Evolutionary conservation across 2,888 invertebrate genomes (phyloP).

Genomic region (Bombylius major): DNA sequence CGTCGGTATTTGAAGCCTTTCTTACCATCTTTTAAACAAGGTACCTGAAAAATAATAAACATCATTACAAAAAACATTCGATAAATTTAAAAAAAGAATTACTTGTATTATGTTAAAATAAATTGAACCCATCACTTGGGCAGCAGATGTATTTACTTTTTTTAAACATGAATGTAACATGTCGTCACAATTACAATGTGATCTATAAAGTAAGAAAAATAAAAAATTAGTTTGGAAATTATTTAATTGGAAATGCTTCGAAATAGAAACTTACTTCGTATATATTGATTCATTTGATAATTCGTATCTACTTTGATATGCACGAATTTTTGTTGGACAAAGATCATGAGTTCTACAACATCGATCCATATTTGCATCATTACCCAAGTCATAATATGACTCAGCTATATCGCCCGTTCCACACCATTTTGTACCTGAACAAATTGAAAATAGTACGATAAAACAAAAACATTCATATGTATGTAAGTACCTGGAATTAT

Average conservation of each 20-base stretch:
- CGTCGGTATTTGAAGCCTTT: conserved; percentile 27
- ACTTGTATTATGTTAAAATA: conserved; percentile 75
- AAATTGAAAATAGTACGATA: background rate
- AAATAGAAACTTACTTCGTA: conserved; percentile 49
- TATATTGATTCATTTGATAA: conserved; percentile 72
- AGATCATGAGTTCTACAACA: conserved; percentile 87
- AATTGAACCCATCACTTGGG: conserved; percentile 64
- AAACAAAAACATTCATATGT: background rate
- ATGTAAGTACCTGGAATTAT: conserved; percentile 59
- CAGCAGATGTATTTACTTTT: conserved; percentile 55
- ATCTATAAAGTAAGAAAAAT: conserved; percentile 37
- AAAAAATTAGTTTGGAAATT: background rate
- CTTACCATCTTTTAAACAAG: conserved; percentile 26
- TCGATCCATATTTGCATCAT: conserved; percentile 53
- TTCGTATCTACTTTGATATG: conserved; percentile 51
- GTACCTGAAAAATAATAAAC: conserved; percentile 20
- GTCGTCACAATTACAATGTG: conserved; percentile 80
- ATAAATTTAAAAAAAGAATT: background rate
- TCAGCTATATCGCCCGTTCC: conserved; percentile 80
- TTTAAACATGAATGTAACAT: conserved; percentile 72
- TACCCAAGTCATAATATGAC: conserved; percentile 73
- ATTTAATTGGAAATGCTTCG: background rate
- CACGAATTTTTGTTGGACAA: conserved; percentile 66
- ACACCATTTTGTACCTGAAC: conserved; percentile 78
- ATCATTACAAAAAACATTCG: background rate